Evolutionary conservation across 2,888 invertebrate genomes (phyloP).

Genomic region (Aromia moschata): DNA sequence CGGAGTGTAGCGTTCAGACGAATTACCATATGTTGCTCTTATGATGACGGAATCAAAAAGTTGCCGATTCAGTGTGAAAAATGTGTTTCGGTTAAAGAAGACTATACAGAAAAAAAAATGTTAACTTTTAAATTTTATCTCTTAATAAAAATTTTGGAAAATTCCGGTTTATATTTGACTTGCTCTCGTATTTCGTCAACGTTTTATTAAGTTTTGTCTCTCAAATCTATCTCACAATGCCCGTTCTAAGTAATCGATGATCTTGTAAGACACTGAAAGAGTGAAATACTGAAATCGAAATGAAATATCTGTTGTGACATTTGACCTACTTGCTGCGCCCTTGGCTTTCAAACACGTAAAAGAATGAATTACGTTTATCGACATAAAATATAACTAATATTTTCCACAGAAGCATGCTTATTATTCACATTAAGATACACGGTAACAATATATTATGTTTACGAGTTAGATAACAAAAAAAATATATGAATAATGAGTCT

Average conservation of each 20-base stretch:
- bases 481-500: neutral
- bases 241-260: too few relatives aligned
- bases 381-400: neutral
- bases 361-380: neutral
- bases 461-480: neutral
- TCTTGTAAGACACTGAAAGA: neutral
- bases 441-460: neutral
- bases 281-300: slow-evolving; percentile 2
- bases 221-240: neutral
- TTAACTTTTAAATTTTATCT: neutral
- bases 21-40: too few relatives aligned
- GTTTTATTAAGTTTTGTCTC: neutral
- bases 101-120: neutral
- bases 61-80: neutral
- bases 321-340: slow-evolving; percentile 5
- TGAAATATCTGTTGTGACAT: slow-evolving; percentile 2
- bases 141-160: too few relatives aligned
- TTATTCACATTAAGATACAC: neutral
- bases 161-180: neutral
- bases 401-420: slow-evolving; percentile 1
- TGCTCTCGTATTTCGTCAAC: neutral
- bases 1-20: too few relatives aligned
- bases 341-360: slow-evolving; percentile 2
- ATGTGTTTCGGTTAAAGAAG: neutral
- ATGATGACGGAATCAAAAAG: neutral